Evolutionary conservation across 2,113 vertebrate species (phyloP), one percentile per base, ranked within the genome.

Genomic region (Cariama cristata): DNA sequence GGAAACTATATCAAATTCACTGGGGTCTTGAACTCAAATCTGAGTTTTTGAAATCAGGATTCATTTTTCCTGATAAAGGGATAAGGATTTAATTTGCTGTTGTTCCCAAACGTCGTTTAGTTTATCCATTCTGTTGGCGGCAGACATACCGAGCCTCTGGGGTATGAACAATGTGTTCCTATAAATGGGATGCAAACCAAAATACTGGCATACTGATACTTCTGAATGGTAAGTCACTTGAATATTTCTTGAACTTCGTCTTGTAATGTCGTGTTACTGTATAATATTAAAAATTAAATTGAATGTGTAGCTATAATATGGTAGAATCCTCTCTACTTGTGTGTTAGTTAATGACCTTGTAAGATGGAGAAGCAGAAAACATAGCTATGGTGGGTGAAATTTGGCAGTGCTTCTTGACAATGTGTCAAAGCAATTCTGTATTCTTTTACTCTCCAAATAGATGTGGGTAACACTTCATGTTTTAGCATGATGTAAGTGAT

Each of bases 401-500:
- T 94, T 97, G 96, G 96, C 94, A 93, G 91, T 82, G 59, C 89
- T 91, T 90, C 88, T 94, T 97, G 95, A 97, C 96, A 97, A 89
- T 20, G 91, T 97, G 96, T 96, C 97, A 97, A 96, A 96, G 93
- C 93, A 97, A 72, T 96, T 87, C 77, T 94, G 80, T 93, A 93
- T 97, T 96, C 91, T 95, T 94, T 93, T 93, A 93, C 84, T 93
- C 91, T 91, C 80, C 89, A 90, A 87, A 96, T 96, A 93, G 88
- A 97, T 92, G 80, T 96, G 96, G 97, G 96, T 96, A 96, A 95
- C 96, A 93, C 91, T 97, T 97, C 45, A 32, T 94, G 91, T 97
- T 96, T 89, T 93, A 95, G 80, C 71, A 81, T 96, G 93, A 97
- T 91, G 84, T 96, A 97, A 97, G 96, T 96, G 93, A 96, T 96